Conservation (phyloP, 23 tunicate species). For the Ciona savignyi region DNA sequence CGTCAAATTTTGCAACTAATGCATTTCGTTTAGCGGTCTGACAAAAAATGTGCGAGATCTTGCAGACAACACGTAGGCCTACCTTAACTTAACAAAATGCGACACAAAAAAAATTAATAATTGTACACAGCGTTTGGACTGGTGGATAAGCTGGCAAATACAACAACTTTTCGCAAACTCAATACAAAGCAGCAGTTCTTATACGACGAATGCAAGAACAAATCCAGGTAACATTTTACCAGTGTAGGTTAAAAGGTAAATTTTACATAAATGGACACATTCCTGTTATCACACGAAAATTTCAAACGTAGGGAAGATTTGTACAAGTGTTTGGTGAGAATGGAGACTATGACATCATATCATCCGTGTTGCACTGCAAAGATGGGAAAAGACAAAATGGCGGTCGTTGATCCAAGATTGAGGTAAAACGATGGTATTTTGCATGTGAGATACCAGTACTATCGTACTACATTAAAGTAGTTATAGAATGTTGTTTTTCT, state of each 20-base stretch:
- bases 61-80: too few relatives aligned
- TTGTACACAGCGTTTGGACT: not conserved
- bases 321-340: slow-evolving; percentile 1
- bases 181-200: not conserved
- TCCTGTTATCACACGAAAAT: too few relatives aligned
- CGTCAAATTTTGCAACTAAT: too few relatives aligned
- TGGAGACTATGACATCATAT: slow-evolving; percentile 6
- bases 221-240: slow-evolving; percentile 1
- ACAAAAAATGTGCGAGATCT: too few relatives aligned
- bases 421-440: too few relatives aligned
- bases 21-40: too few relatives aligned
- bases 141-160: not conserved
- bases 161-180: not conserved
- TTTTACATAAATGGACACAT: not conserved
- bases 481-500: too few relatives aligned
- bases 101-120: too few relatives aligned
- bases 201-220: not conserved
- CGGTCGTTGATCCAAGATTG: slow-evolving; percentile 44
- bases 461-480: too few relatives aligned
- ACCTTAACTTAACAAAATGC: too few relatives aligned
- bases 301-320: slow-evolving; percentile 2
- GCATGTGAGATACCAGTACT: too few relatives aligned
- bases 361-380: slow-evolving; percentile 34
- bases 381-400: slow-evolving; percentile 24
- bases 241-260: too few relatives aligned